Evolutionary conservation across 2,797 vertebrate genomes (phyloP).

Genomic region (Centroberyx gerrardi): DNA sequence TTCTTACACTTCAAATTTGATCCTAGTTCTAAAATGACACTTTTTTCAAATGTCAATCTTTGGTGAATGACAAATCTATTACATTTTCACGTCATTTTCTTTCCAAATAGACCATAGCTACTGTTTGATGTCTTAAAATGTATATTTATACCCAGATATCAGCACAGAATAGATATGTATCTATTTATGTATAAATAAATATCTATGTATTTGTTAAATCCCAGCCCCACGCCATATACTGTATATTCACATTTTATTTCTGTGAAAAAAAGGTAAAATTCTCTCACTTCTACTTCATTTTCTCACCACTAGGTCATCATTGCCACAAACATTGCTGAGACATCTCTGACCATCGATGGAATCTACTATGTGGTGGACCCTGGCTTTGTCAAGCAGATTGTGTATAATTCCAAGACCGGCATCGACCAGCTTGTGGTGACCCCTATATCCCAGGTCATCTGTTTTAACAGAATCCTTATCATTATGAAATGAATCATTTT

Average conservation of each 20-base stretch:
- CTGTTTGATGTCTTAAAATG: too few relatives aligned
- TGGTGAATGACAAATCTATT: not conserved
- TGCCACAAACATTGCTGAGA: conserved; percentile 98
- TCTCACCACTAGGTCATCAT: conserved; percentile 90
- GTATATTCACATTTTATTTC: too few relatives aligned
- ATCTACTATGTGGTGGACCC: conserved; percentile 99
- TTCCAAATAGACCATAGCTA: too few relatives aligned
- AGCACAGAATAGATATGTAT: too few relatives aligned
- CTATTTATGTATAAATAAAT: too few relatives aligned
- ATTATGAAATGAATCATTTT: not conserved
- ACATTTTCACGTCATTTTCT: not conserved
- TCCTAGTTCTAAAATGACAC: not conserved
- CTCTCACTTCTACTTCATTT: too few relatives aligned
- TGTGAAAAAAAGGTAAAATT: too few relatives aligned
- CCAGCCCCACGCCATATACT: too few relatives aligned
- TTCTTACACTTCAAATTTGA: too few relatives aligned
- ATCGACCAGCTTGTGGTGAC: conserved; percentile 99
- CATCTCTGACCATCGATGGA: conserved; percentile 96
- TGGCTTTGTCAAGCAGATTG: conserved; percentile 98
- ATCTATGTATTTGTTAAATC: too few relatives aligned
- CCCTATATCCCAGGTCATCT: conserved; percentile 95
- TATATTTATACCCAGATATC: too few relatives aligned
- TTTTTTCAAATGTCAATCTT: not conserved
- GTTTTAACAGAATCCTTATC: not conserved
- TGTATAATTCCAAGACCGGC: conserved; percentile 99